Evolutionary conservation across 2,797 vertebrate species (phyloP).

Genomic region (Ispidina lecontei): DNA sequence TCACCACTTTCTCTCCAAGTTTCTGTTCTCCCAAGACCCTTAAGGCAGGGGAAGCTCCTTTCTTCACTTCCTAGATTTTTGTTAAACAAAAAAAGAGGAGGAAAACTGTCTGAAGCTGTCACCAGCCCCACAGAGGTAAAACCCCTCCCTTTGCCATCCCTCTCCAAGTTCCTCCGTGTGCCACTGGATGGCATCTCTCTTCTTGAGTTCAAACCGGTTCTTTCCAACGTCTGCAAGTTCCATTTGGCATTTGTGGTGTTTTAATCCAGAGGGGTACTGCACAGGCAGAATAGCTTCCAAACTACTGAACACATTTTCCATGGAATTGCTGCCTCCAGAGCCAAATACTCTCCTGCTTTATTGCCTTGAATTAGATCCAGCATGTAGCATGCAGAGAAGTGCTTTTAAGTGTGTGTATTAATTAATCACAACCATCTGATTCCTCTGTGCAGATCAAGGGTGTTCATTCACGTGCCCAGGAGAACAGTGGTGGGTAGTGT

Average conservation of each 20-base stretch:
- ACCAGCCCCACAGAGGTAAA: not conserved
- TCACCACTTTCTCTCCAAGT: not conserved
- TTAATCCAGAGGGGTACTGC: not conserved
- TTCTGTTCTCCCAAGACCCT: not conserved
- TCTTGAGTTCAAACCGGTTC: not conserved
- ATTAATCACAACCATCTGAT: not conserved
- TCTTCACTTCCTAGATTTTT: not conserved
- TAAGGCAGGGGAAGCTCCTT: not conserved
- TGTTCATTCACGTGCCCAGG: not conserved
- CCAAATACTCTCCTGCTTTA: not conserved
- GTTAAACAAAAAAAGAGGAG: not conserved
- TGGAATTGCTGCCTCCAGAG: not conserved
- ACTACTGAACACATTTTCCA: not conserved
- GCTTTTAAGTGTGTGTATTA: not conserved
- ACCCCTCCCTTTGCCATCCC: not conserved
- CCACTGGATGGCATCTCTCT: constrained; percentile 53
- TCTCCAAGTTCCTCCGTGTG: constrained; percentile 1
- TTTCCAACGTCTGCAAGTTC: not conserved
- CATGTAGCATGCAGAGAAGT: not conserved
- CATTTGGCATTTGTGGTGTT: not conserved
- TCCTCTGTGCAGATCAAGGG: not conserved
- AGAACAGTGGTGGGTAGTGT: not conserved
- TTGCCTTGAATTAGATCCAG: not conserved
- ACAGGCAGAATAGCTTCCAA: not conserved
- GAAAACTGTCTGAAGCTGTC: not conserved